Conservation (phyloP, 2,888 invertebrate species). For the Machimus rusticus region DNA sequence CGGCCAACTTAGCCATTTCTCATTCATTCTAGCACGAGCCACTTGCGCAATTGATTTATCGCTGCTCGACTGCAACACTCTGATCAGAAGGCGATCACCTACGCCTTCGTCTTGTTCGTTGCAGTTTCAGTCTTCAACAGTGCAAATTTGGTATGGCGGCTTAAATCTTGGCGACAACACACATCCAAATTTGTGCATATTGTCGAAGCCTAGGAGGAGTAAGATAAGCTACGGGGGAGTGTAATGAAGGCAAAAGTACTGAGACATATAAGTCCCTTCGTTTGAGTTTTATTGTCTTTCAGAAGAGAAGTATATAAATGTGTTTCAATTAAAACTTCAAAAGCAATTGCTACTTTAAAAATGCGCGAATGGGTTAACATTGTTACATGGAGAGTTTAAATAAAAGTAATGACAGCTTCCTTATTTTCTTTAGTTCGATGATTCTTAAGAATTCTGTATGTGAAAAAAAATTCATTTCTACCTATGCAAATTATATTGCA, state of each 20-base stretch:
- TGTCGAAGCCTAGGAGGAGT: neutral
- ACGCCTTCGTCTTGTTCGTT: neutral
- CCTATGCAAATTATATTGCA: no score
- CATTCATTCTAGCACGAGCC: constrained; percentile 1
- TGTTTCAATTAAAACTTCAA: no score
- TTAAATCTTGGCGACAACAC: constrained; percentile 6
- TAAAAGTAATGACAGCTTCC: no score
- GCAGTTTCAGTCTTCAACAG: neutral
- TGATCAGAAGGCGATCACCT: constrained; percentile 13
- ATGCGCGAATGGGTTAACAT: no score
- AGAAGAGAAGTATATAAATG: no score
- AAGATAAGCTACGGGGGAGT: neutral
- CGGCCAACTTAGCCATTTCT: neutral
- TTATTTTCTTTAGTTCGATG: no score
- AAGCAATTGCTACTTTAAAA: no score
- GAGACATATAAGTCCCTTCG: neutral
- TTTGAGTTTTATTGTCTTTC: neutral
- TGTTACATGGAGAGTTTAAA: no score
- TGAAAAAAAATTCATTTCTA: no score
- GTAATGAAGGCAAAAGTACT: neutral
- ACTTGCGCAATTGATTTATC: neutral
- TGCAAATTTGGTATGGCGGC: neutral
- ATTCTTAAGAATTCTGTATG: no score
- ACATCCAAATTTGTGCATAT: constrained; percentile 16
- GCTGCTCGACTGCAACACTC: neutral